Evolutionary conservation across 2,888 invertebrate genomes (phyloP).

Genomic region (Griposia aprilina): DNA sequence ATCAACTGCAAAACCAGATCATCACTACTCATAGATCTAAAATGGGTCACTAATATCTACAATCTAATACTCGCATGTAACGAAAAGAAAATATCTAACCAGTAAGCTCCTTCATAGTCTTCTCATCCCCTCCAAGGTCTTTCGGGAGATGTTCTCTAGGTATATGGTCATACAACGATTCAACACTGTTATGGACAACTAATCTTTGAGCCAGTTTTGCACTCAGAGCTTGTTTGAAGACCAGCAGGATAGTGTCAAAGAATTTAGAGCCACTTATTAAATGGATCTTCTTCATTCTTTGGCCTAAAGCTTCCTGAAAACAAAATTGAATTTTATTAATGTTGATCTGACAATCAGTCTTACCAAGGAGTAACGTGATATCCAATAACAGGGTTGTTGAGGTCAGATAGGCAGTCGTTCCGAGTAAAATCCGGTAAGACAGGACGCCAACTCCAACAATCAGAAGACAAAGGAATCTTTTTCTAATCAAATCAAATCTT

Average conservation of each 20-base stretch:
- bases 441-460: background rate
- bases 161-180: slow-evolving; percentile 67
- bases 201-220: slow-evolving; percentile 69
- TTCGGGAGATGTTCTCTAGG: slow-evolving; percentile 68
- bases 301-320: slow-evolving; percentile 70
- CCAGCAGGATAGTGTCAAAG: slow-evolving; percentile 62
- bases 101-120: slow-evolving; percentile 60
- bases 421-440: background rate
- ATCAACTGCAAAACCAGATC: background rate
- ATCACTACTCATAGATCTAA: background rate
- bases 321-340: background rate
- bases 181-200: slow-evolving; percentile 64
- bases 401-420: background rate
- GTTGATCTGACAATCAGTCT: background rate
- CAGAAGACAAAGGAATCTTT: too few species aligned
- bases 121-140: slow-evolving; percentile 72
- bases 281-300: slow-evolving; percentile 69
- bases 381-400: background rate
- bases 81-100: slow-evolving; percentile 58
- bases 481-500: too few species aligned
- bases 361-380: background rate
- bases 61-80: too few species aligned
- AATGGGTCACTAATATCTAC: background rate
- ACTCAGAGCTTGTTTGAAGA: slow-evolving; percentile 68
- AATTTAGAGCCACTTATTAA: slow-evolving; percentile 70